Base-by-base conservation (phyloP, 1,140 invertebrate genomes). In the Monomorium pharaonis region DNA sequence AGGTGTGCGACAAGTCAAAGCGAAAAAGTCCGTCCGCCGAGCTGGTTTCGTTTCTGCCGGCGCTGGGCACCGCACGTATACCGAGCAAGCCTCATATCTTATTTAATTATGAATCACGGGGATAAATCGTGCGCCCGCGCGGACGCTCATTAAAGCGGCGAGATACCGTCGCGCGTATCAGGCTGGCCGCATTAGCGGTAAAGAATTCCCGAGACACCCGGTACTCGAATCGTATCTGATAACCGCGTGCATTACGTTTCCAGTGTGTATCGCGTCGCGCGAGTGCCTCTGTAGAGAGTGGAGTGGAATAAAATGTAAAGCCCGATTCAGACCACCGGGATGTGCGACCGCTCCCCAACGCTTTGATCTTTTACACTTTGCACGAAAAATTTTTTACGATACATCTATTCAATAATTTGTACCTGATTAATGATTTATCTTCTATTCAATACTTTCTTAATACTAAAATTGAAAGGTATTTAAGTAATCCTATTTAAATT, bases 21-120 rank as follows among this genome's bases (percentile, higher is more conserved):
- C 74, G 33, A 56, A 49, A 49, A 12, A 44, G 14, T n/a, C n/a
- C 62, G 16, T 49, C 12, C 14, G 51, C 21, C 27, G 30, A 74
- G n/a, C 10, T 51, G 44, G 70, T 63, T 84, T 76, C 16, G 49
- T 74, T 76, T 75, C 44, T n/a, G 33, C 56, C 51, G 37, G 44
- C 44, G 44, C 30, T 30, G 27, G 18, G 5, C 69, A 33, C 80
- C n/a, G n/a, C n/a, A n/a, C n/a, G n/a, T n/a, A n/a, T n/a, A n/a
- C n/a, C n/a, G n/a, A n/a, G 47, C 69, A 42, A 60, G 21, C 5
- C 51, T 72, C 69, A 49, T 78, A 78, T 78, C 44, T 63, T 49
- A 65, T 78, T 78, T 65, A 78, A 78, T 63, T 47, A 62, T 62
- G 60, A 78, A 78, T 78, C 75, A 77, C 75, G 58, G 42, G 56